phyloP scores from a whole-genome alignment of 2,113 vertebrate species.

The Hystrix brachyura region DNA sequence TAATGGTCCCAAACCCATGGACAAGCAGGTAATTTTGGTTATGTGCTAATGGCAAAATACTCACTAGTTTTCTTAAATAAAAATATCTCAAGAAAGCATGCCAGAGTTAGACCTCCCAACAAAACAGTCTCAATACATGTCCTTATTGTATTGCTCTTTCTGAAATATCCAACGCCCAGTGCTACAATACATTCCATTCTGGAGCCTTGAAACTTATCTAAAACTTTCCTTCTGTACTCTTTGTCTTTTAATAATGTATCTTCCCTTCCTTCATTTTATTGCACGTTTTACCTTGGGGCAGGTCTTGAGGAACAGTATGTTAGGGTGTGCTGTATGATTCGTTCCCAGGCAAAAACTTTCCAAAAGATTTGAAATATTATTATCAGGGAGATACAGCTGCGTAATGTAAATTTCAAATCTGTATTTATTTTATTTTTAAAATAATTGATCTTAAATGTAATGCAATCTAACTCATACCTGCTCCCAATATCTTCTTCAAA shows the following conservation, averaged over 20 bases:
- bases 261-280: not conserved
- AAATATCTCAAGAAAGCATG: not conserved
- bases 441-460: not conserved
- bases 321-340: not conserved
- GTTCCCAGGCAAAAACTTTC: not conserved
- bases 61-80: not conserved
- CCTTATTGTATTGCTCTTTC: not conserved
- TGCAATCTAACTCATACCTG: not conserved
- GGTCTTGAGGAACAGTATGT: not conserved
- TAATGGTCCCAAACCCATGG: not conserved
- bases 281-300: not conserved
- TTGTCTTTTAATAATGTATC: not conserved
- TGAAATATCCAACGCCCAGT: not conserved
- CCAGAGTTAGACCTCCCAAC: not conserved
- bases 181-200: not conserved
- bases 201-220: not conserved
- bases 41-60: not conserved
- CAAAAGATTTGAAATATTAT: not conserved
- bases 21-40: not conserved
- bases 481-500: not conserved
- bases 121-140: not conserved
- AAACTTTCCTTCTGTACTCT: not conserved
- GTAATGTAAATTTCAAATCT: not conserved
- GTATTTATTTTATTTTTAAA: slow-evolving; percentile 31
- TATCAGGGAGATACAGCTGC: not conserved